Conservation (phyloP, 1,140 invertebrate genomes). For the Acromyrmex echinatior region DNA sequence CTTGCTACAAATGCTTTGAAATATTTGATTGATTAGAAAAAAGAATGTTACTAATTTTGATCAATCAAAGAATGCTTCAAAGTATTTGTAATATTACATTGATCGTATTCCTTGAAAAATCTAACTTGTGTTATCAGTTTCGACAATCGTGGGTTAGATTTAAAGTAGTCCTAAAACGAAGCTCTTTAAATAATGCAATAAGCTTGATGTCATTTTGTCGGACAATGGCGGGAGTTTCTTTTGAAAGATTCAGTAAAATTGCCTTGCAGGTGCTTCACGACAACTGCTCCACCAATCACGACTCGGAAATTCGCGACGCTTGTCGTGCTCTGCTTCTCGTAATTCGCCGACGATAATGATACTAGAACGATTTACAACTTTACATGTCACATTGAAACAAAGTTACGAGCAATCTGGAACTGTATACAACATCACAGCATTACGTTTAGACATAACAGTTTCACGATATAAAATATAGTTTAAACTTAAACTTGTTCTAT, state of each 20-base stretch:
- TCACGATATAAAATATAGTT: neutral
- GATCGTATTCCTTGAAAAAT: conserved; percentile 19
- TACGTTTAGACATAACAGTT: neutral
- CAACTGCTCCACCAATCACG: conserved; percentile 63
- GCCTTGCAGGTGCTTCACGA: conserved; percentile 71
- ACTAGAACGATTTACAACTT: conserved; percentile 13
- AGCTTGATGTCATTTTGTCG: conserved; percentile 85
- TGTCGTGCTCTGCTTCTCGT: neutral
- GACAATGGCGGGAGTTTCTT: conserved; percentile 81
- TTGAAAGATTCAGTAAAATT: conserved; percentile 79
- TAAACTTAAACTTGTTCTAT: neutral
- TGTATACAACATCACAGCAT: neutral
- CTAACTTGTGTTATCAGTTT: conserved; percentile 24
- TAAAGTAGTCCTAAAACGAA: conserved; percentile 80
- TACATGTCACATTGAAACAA: conserved; percentile 5
- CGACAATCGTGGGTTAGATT: conserved; percentile 70
- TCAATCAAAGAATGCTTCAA: no score
- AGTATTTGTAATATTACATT: no score
- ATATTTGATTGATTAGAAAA: no score
- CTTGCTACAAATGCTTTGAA: no score
- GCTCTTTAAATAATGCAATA: conserved; percentile 87
- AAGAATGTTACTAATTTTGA: no score
- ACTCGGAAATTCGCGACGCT: conserved; percentile 56
- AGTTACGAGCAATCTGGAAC: neutral
- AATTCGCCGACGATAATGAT: conserved; percentile 45